Evolutionary conservation across 37 sponge, comb jelly and placozoan species (phyloP), one percentile per base, ranked within the genome.

Genomic region (Beroe ovata): DNA sequence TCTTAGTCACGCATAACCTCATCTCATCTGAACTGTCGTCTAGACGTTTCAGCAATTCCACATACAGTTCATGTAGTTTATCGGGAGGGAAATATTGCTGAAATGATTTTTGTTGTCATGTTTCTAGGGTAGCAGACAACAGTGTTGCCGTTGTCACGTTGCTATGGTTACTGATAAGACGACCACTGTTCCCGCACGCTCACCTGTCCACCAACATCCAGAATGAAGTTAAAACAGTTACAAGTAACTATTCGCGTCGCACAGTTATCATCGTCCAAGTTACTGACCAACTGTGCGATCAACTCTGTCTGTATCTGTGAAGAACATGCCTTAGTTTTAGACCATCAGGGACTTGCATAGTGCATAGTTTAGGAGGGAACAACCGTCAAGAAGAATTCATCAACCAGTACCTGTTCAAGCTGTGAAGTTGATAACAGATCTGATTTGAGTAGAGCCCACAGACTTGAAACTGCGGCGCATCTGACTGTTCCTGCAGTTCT

Each of bases 21-120:
- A 97, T 42, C 16, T 94, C 94, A 84, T 97, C 94, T 69, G 91
- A 91, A 71, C 91, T 97, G 54, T 97, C 99, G 89, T 97, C 96
- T 88, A 97, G 88, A 25, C 99, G 92, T 88, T 93, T 97, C 88
- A 95, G 89, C 20, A 97, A 39, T 33, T 97, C 94, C 60, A 89
- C 60, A 64, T 94, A 95, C 71, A 97, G 23, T 0, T 29, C 8
- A 72, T 97, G 94, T 18, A 97, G 92, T n/a, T 64, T 64, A 37
- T 97, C 96, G 18, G 84, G 84, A 39, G 62, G 39, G 39, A 77
- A 77, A 77, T 54, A 77, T 14, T 77, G 54, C 84, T 77, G 84
- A n/a, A n/a, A n/a, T n/a, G n/a, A n/a, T n/a, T n/a, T n/a, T n/a
- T n/a, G n/a, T n/a, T n/a, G n/a, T n/a, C n/a, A n/a, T n/a, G n/a